phyloP scores from a whole-genome alignment of 2,888 invertebrate species.

The Agapostemon virescens region DNA sequence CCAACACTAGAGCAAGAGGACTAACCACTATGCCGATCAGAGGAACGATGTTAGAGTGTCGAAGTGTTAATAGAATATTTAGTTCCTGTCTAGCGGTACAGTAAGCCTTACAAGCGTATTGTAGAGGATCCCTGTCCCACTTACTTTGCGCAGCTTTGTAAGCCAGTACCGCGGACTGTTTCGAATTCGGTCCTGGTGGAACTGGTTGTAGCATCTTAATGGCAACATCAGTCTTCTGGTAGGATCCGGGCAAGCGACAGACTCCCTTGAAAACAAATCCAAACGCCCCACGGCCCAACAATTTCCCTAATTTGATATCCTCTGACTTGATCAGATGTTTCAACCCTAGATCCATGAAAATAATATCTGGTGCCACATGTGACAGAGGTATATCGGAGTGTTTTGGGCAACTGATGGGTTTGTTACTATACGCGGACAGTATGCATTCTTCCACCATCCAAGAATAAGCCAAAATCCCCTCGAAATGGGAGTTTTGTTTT shows the following conservation, averaged over 20 bases:
- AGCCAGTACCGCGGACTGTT: slow-evolving; percentile 84
- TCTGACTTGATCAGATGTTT: slow-evolving; percentile 91
- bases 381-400: slow-evolving; percentile 89
- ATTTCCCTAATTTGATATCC: slow-evolving; percentile 87
- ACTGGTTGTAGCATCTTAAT: slow-evolving; percentile 98
- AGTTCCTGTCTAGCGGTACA: slow-evolving; percentile 97
- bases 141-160: slow-evolving; percentile 87
- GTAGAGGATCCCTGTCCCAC: slow-evolving; percentile 95
- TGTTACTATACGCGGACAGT: slow-evolving; percentile 89
- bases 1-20: slow-evolving; percentile 93
- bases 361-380: slow-evolving; percentile 95
- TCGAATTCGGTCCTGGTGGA: slow-evolving; percentile 88
- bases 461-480: slow-evolving; percentile 82
- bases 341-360: slow-evolving; percentile 94
- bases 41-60: slow-evolving; percentile 95
- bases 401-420: slow-evolving; percentile 88
- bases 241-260: slow-evolving; percentile 84
- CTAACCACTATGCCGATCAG: slow-evolving; percentile 94
- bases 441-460: slow-evolving; percentile 99
- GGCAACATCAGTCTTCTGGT: slow-evolving; percentile 87
- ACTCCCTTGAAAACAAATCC: slow-evolving; percentile 96
- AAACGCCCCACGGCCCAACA: slow-evolving; percentile 97
- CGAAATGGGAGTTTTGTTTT: slow-evolving; percentile 76
- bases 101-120: slow-evolving; percentile 97
- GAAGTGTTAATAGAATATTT: slow-evolving; percentile 90